phyloP scores from a whole-genome alignment of 2,888 invertebrate species.

The Allolobophora icterica region DNA sequence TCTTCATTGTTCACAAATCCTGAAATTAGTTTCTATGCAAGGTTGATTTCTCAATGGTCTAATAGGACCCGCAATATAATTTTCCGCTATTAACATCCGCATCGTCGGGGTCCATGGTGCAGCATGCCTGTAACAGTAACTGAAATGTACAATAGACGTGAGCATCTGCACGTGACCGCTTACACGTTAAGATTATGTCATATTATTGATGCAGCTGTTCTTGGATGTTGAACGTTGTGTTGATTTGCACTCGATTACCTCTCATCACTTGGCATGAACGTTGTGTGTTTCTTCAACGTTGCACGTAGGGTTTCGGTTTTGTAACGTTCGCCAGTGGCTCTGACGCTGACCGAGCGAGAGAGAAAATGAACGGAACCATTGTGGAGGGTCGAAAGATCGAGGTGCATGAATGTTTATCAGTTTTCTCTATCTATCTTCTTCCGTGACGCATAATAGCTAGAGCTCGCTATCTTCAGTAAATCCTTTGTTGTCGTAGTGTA shows the following conservation, averaged over 20 bases:
- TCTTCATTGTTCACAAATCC: background rate
- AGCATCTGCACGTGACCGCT: constrained; percentile 10
- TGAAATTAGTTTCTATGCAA: background rate
- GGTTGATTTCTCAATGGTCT: background rate
- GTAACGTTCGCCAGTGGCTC: constrained; percentile 99
- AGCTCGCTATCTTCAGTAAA: background rate
- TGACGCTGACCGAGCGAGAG: constrained; percentile 99
- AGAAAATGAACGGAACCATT: constrained; percentile 99
- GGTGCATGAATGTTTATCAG: constrained; percentile 71
- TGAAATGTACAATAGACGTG: background rate
- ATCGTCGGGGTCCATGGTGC: background rate
- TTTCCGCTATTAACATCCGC: background rate
- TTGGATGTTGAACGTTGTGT: constrained; percentile 17
- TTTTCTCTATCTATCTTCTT: background rate
- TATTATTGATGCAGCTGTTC: background rate
- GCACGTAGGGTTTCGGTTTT: constrained; percentile 99
- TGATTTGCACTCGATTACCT: constrained; percentile 11
- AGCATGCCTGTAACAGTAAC: background rate
- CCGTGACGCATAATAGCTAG: background rate
- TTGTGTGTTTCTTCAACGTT: constrained; percentile 35
- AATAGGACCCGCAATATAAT: background rate
- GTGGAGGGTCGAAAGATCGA: constrained; percentile 99
- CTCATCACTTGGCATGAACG: background rate
- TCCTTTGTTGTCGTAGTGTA: background rate
- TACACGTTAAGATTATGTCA: background rate